These are phyloP conservation scores for Castor canadensis DNA, from an alignment of 2,113 vertebrate species.

Conservation along the genomic window DNA sequence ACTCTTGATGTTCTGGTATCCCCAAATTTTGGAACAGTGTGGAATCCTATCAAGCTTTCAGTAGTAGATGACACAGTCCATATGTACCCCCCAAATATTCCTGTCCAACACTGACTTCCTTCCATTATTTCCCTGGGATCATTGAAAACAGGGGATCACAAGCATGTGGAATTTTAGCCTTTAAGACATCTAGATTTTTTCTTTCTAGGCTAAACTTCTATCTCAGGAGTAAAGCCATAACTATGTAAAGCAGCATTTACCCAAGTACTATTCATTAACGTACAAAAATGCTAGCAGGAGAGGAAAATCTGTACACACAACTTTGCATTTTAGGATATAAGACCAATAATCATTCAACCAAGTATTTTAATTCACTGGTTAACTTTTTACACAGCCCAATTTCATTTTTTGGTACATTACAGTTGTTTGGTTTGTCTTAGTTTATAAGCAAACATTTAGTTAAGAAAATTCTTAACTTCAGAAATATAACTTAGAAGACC, in stretches of 20 bases:
- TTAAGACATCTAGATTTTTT: not conserved
- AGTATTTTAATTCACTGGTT: not conserved
- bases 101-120: not conserved
- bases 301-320: not conserved
- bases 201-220: not conserved
- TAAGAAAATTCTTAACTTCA: conserved; percentile 3
- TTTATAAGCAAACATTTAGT: not conserved
- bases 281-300: not conserved
- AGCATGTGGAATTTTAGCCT: not conserved
- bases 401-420: not conserved
- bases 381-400: not conserved
- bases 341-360: not conserved
- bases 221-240: not conserved
- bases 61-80: not conserved
- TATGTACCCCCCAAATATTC: not conserved
- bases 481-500: not conserved
- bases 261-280: not conserved
- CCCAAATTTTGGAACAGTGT: not conserved
- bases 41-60: not conserved
- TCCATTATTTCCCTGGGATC: not conserved
- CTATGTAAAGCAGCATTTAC: not conserved
- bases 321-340: not conserved
- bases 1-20: not conserved
- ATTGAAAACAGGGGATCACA: not conserved
- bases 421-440: not conserved